Base-by-base conservation (phyloP, 2,113 vertebrate genomes). In the Copsychus sechellarum region DNA sequence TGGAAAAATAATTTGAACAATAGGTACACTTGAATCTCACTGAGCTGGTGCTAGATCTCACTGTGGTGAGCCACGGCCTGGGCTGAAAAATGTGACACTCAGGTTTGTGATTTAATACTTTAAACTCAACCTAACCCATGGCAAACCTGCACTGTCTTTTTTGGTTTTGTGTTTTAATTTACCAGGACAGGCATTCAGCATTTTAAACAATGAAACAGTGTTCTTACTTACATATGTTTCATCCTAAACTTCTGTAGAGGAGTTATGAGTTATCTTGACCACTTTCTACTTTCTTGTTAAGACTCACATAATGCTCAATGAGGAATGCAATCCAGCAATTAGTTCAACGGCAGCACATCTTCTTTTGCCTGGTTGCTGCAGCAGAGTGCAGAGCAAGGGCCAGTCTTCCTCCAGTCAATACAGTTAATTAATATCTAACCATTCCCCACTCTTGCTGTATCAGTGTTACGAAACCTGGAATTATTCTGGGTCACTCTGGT, bases 391-490 rank as follows among this genome's bases (percentile, higher is more conserved):
- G 87, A 91, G 58, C 42, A 50, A 83, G 85, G 69, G 29, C 69
- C 1, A 0, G 1, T 56, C 83, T 76, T 70, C 74, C 77, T 29
- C 12, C 56, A 74, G 93, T 81, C 92, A 92, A 95, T 87, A 84
- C 34, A 89, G 77, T 91, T 92, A 96, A 83, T 96, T 95, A 91
- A 79, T 79, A 84, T 67, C 77, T 71, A 91, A 57, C 53, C 36
- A 61, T 71, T 91, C 92, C 43, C 40, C 70, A 80, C 70, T 73
- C 65, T 82, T 74, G 73, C 51, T 7, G 4, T 48, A 81, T 62
- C 77, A 72, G 73, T 76, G 91, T 97, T 97, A 96, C 5, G n/a
- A 97, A 96, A 97, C 77, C 51, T 50, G 80, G 67, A 91, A 92
- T 82, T 67, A 82, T 93, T 93, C 93, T 93, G 89, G 81, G 88